These are phyloP conservation scores for Poliocrania exsul DNA, from an alignment of 2,797 vertebrate species.

Conservation along the genomic window DNA sequence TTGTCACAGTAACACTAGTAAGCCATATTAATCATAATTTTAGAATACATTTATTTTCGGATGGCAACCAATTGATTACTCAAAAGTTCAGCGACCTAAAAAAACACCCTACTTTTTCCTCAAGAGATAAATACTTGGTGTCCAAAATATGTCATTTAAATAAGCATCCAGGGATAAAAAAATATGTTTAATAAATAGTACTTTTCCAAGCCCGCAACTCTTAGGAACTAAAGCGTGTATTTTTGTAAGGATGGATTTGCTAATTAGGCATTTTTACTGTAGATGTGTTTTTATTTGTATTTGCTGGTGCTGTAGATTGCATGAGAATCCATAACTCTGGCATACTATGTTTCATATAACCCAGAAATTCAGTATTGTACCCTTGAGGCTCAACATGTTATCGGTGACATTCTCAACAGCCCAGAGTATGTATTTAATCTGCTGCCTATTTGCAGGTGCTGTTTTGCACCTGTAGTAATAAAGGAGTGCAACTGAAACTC, in stretches of 20 bases:
- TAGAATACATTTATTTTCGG: slow-evolving; percentile 13
- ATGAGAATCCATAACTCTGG: neutral
- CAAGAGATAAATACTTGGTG: neutral
- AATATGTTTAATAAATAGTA: neutral
- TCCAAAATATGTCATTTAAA: neutral
- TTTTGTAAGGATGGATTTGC: neutral
- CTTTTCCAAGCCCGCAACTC: neutral
- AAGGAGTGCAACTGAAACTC: neutral
- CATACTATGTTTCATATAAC: neutral
- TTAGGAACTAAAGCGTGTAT: neutral
- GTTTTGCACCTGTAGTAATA: neutral
- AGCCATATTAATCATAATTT: slow-evolving; percentile 19
- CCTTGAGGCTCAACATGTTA: neutral
- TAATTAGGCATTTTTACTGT: neutral
- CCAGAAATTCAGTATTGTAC: neutral
- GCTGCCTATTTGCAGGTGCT: neutral
- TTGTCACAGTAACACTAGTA: slow-evolving; percentile 15
- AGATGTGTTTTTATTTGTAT: neutral
- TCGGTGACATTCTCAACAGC: neutral
- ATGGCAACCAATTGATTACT: neutral
- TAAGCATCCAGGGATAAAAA: neutral
- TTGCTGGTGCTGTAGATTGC: neutral
- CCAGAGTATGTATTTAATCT: neutral
- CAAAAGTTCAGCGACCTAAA: neutral
- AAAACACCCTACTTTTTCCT: neutral